These are phyloP conservation scores for Coleophora deauratella DNA, from an alignment of 2,888 invertebrate species.

Conservation along the genomic window DNA sequence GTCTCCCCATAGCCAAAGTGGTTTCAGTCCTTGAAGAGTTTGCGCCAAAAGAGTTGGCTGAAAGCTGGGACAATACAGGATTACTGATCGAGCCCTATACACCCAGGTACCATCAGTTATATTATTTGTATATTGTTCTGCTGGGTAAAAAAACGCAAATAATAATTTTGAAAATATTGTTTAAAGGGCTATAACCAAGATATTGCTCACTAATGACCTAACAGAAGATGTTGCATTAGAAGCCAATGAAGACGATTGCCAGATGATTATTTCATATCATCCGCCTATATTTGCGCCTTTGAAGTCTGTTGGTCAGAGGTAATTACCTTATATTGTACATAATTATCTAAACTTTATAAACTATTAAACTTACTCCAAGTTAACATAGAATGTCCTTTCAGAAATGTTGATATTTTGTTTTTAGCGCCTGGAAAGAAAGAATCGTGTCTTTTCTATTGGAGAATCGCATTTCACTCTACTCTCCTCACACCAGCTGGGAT, in stretches of 20 bases:
- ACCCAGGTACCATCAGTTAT: too few species aligned
- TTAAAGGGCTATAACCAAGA: conserved; percentile 72
- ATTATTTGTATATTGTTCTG: too few species aligned
- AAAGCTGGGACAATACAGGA: conserved; percentile 96
- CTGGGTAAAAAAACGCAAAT: background rate
- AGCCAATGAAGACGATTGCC: conserved; percentile 78
- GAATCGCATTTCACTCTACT: conserved; percentile 90
- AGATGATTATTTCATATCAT: conserved; percentile 94
- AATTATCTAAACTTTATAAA: background rate
- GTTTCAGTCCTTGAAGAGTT: conserved; percentile 77
- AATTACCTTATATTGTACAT: conserved; percentile 17
- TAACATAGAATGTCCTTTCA: background rate
- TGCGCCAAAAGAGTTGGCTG: conserved; percentile 82
- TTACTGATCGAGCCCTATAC: conserved; percentile 86
- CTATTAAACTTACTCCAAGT: background rate
- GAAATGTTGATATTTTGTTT: too few species aligned
- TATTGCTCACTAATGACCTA: conserved; percentile 93
- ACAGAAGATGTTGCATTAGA: conserved; percentile 91
- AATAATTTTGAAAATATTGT: conserved; percentile 2
- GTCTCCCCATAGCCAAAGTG: conserved; percentile 65
- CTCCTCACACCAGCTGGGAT: conserved; percentile 96
- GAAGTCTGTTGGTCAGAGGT: conserved; percentile 87
- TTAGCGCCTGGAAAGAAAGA: conserved; percentile 84
- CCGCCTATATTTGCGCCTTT: conserved; percentile 94
- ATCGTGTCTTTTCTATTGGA: conserved; percentile 86